phyloP scores from a whole-genome alignment of 2,113 vertebrate species.

The Cyphomyrus discorhynchus region DNA sequence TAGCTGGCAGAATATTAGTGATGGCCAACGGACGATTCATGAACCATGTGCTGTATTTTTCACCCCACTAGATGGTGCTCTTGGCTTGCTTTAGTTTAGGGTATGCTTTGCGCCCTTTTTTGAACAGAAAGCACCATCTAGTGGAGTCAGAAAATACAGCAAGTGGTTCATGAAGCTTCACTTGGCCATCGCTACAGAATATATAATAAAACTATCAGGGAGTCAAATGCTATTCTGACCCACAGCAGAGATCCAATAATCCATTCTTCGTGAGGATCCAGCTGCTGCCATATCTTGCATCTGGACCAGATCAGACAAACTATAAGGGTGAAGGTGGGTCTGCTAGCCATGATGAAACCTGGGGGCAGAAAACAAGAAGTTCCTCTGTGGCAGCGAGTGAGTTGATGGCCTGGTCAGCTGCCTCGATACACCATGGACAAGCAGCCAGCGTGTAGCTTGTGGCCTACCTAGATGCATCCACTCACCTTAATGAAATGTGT shows the following conservation, averaged over 20 bases:
- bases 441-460: constrained; percentile 48
- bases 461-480: constrained; percentile 44
- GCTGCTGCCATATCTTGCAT: constrained; percentile 24
- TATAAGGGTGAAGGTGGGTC: constrained; percentile 43
- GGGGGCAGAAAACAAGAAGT: constrained; percentile 43
- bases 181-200: constrained; percentile 22
- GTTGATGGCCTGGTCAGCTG: constrained; percentile 42
- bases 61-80: background rate
- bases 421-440: constrained; percentile 44
- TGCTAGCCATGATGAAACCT: constrained; percentile 51
- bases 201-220: constrained; percentile 53
- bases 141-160: background rate
- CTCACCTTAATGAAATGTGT: constrained; percentile 62
- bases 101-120: background rate
- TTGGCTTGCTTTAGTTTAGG: background rate
- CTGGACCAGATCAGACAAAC: constrained; percentile 24
- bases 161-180: background rate
- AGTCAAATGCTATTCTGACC: constrained; percentile 60
- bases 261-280: constrained; percentile 51
- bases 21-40: constrained; percentile 13
- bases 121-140: background rate
- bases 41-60: background rate
- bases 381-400: constrained; percentile 50
- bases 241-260: constrained; percentile 62
- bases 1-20: constrained; percentile 35